Percentiles rank a stretch among this genome's conserved stretches.
These are phyloP conservation scores for Python bivittatus DNA, from an alignment of 2,113 vertebrate genomes.

Conservation along the genomic window DNA sequence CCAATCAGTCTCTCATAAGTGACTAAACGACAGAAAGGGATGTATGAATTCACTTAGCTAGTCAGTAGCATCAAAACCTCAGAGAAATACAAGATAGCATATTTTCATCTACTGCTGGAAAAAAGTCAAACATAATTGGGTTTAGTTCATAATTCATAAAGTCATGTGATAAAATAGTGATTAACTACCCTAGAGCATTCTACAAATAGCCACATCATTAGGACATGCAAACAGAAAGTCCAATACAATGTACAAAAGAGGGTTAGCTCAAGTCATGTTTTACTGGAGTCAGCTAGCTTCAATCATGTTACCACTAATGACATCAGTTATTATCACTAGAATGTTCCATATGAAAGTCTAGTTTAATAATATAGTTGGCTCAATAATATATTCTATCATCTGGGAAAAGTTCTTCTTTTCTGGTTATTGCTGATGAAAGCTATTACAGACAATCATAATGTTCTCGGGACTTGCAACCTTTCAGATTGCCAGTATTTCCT, in stretches of 20 bases:
- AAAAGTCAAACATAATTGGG: neutral
- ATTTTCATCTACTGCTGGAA: neutral
- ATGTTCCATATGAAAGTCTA: neutral
- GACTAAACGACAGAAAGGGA: neutral
- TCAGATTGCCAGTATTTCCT: neutral
- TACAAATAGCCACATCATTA: neutral
- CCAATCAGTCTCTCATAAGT: neutral
- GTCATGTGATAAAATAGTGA: neutral
- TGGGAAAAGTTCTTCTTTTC: neutral
- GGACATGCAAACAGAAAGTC: neutral
- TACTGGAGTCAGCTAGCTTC: neutral
- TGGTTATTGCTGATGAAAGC: neutral
- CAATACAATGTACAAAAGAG: neutral
- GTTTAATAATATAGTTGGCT: neutral
- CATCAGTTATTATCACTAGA: neutral
- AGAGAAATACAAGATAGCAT: neutral
- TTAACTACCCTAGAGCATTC: neutral
- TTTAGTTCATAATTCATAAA: neutral
- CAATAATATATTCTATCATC: neutral
- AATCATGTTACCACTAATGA: neutral
- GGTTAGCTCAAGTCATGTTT: neutral
- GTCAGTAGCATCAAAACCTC: neutral
- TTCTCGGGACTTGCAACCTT: neutral
- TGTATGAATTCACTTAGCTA: neutral
- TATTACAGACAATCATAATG: neutral